A percentile compares a stretch with the other conserved stretches of the same genome.
Evolutionary conservation across 2,888 invertebrate species (phyloP).

Genomic region (Standfussiana lucernea): DNA sequence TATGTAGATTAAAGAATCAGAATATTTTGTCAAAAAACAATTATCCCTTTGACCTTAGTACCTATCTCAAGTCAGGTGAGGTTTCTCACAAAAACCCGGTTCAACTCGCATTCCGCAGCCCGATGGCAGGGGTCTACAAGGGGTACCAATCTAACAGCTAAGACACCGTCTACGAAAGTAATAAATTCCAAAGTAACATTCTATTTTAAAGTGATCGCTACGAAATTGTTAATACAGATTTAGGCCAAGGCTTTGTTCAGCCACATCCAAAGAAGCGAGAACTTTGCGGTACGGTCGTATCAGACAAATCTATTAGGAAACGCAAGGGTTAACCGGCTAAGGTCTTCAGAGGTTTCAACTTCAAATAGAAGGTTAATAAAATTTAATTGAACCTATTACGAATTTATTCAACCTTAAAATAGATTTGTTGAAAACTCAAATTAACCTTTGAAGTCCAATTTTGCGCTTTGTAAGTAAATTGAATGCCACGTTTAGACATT

Average conservation of each 20-base stretch:
- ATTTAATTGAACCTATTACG: conserved; percentile 6
- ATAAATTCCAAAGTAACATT: conserved; percentile 14
- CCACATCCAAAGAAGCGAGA: conserved; percentile 62
- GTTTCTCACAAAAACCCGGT: background rate
- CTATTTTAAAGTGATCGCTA: conserved; percentile 23
- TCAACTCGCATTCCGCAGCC: background rate
- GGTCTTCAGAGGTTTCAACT: conserved; percentile 56
- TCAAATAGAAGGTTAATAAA: conserved; percentile 34
- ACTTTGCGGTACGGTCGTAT: conserved; percentile 70
- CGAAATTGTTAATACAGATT: conserved; percentile 41
- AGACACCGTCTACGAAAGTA: background rate
- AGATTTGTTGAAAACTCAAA: conserved; percentile 25
- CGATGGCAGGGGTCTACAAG: background rate
- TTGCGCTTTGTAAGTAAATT: conserved; percentile 14
- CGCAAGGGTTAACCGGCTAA: conserved; percentile 60
- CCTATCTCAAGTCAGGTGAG: background rate
- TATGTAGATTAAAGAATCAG: background rate
- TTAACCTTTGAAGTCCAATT: conserved; percentile 2
- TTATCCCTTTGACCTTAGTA: background rate
- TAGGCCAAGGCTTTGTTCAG: conserved; percentile 56
- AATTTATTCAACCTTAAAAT: conserved; percentile 24
- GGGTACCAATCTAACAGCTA: background rate
- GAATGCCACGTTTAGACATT: background rate
- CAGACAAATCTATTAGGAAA: conserved; percentile 75
- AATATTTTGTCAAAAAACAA: background rate